Base-by-base conservation (phyloP, 1,140 invertebrate species). In the Drosophila ambigua region DNA sequence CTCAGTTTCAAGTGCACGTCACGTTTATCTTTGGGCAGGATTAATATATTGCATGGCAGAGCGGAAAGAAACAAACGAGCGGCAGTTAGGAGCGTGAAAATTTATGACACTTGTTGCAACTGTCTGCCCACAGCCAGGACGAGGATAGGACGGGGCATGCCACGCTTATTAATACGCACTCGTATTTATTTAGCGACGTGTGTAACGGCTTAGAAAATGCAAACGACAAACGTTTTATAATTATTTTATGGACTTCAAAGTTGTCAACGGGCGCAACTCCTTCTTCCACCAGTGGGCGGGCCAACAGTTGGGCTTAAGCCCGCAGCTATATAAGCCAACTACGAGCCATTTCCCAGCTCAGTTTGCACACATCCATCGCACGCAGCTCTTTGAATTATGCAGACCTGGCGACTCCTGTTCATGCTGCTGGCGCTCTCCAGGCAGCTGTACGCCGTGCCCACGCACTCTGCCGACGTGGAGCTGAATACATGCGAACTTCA, bases 241-340 rank as follows among this genome's bases (percentile, higher is more conserved):
- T 90, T 90, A 90, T 90, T 90, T 90, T 90, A 90, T 90, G 83
- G 81, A 80, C 87, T 87, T 87, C 83, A 87, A 88, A 87, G 83
- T 87, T 72, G 63, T 62, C 65, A 66, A 54, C 50, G 51, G 62
- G 45, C 31, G n/a, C 45, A 39, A 57, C 20, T 60, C 16, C 1
- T 39, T 39, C 35, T 13, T 39, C 35, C 11, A 5, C 35, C 35
- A 39, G 35, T 41, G 71, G 49, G 72, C 16, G 52, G 55, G 26
- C 26, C n/a, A 6, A 16, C 35, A 31, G 64, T 53, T 55, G 66
- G 54, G 8, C 35, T 5, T 39, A 39, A 39, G 2, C 11, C 35
- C 35, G 39, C 4, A 28, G 54, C 64, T 88, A 88, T 88, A 88
- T 69, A 88, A 76, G 65, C 55, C 45, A 41, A 24, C 48, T 6